phyloP scores from a whole-genome alignment of 2,888 invertebrate genomes.

The Dyspetes luteomarginatus region DNA sequence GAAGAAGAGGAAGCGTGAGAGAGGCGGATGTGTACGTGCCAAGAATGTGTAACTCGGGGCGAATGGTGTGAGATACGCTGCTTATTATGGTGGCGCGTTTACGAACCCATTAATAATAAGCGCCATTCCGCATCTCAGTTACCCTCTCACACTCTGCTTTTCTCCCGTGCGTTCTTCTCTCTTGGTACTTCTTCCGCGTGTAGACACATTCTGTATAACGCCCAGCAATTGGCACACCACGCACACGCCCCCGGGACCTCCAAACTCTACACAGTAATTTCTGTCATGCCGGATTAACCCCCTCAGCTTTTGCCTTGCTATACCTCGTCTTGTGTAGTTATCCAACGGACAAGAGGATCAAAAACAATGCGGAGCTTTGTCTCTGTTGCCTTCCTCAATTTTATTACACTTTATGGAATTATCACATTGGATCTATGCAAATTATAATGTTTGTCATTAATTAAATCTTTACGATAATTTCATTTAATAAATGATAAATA shows the following conservation, averaged over 20 bases:
- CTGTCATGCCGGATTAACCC: slow-evolving; percentile 61
- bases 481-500: background rate
- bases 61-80: slow-evolving; percentile 57
- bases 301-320: slow-evolving; percentile 23
- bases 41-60: slow-evolving; percentile 58
- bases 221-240: slow-evolving; percentile 27
- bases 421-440: slow-evolving; percentile 15
- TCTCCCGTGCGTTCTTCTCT: slow-evolving; percentile 1
- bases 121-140: slow-evolving; percentile 48
- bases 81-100: slow-evolving; percentile 70
- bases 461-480: slow-evolving; percentile 3
- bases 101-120: slow-evolving; percentile 67
- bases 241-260: slow-evolving; percentile 37
- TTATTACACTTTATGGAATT: slow-evolving; percentile 8
- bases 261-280: slow-evolving; percentile 59
- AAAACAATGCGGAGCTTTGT: slow-evolving; percentile 47
- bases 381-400: slow-evolving; percentile 18
- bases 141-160: slow-evolving; percentile 21
- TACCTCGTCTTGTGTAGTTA: background rate
- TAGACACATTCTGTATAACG: slow-evolving; percentile 3
- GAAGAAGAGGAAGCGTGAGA: slow-evolving; percentile 26
- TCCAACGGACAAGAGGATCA: slow-evolving; percentile 3
- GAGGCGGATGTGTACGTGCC: slow-evolving; percentile 60
- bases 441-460: background rate
- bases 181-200: slow-evolving; percentile 4